Base-by-base conservation (phyloP, 1,140 invertebrate species). In the Anadara kagoshimensis region DNA sequence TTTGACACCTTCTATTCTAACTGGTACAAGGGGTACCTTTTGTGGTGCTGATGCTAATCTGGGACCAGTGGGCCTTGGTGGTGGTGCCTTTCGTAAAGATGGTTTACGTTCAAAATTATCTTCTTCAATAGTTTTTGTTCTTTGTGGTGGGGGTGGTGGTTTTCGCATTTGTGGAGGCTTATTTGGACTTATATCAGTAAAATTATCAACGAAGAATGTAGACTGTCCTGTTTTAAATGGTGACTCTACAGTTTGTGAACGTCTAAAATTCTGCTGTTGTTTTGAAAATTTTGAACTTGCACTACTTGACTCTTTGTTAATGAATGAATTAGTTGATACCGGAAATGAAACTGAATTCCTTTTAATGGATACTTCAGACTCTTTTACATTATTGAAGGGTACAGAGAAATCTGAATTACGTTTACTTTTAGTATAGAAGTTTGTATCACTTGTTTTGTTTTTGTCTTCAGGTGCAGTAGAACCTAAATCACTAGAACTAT, bases 1-100 rank as follows among this genome's bases (percentile, higher is more conserved):
- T 44, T 58, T 41, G 29, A 36, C 7, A 7, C 29, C 29, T 7
- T 44, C 8, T 54, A 63, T 4, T 43, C 5, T n/a, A 24, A 11
- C 51, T 5, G 57, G 45, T 26, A 57, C 51, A 44, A 69, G 11
- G 14, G 69, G 62, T 14, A n/a, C 54, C 24, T 69, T 68, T 1
- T 45, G 12, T 24, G 67, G 51, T 41, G 63, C 68, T 43, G 79
- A 44, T 18, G 75, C 74, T 12, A 76, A 41, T 67, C 80, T 62
- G 1, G 85, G 83, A 14, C 79, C 82, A 0, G 74, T 73, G 12
- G 84, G 84, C 22, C 85, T 64, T 16, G 81, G 82, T 8, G 85
- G 83, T 53, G 81, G 83, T 0, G 69, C 56, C 53, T 83, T 85
- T 41, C 77, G 79, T 22, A 79, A 56, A 47, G 79, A 84, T 20